These are phyloP conservation scores for Rhaphigaster nebulosa DNA, from an alignment of 2,888 invertebrate genomes.

Conservation along the genomic window DNA sequence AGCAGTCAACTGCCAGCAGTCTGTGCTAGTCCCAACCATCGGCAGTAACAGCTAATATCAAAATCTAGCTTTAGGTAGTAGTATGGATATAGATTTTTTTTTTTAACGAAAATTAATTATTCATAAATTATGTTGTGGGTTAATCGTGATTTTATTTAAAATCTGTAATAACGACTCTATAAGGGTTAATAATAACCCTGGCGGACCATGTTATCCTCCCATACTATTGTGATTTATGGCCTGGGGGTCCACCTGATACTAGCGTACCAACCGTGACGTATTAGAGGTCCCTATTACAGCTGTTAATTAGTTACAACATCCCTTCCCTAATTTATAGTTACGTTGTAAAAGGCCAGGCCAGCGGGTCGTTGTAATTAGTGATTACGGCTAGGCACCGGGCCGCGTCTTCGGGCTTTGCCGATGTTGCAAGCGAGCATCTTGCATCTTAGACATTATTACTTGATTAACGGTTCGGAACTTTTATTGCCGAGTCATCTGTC, in stretches of 20 bases:
- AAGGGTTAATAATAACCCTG: not conserved
- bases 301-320: not conserved
- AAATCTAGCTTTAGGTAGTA: too few relatives aligned
- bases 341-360: conserved; percentile 12
- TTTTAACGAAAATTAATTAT: too few relatives aligned
- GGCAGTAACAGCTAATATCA: too few relatives aligned
- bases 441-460: not conserved
- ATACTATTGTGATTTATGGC: not conserved
- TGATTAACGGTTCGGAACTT: not conserved
- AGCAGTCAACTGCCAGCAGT: too few relatives aligned
- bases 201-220: not conserved
- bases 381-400: not conserved
- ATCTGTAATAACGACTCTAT: not conserved
- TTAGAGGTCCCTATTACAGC: not conserved
- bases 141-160: not conserved
- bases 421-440: not conserved
- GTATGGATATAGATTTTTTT: too few relatives aligned
- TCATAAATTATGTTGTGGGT: not conserved
- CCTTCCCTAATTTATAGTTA: conserved; percentile 36
- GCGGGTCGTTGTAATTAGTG: not conserved
- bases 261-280: conserved; percentile 2
- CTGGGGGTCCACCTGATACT: not conserved
- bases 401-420: not conserved
- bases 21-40: too few relatives aligned
- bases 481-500: not conserved